A percentile compares a stretch with the other conserved stretches of the same genome.
These are phyloP conservation scores for Eupeodes luniger DNA, from an alignment of 2,888 invertebrate species.

Conservation along the genomic window DNA sequence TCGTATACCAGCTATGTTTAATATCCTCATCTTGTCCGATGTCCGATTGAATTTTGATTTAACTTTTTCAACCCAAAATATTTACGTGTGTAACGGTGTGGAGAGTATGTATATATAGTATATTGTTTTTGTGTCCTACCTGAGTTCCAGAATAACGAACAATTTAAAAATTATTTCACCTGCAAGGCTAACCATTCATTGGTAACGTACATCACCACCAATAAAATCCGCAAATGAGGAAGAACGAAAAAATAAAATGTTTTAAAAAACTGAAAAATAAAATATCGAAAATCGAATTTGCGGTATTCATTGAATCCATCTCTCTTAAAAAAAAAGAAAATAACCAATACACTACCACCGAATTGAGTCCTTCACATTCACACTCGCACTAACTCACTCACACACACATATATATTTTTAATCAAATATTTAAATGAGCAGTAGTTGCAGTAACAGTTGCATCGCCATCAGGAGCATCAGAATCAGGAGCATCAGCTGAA, in stretches of 20 bases:
- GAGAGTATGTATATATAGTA: background rate
- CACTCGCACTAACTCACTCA: background rate
- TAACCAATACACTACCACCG: conserved; percentile 32
- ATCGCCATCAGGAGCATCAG: background rate
- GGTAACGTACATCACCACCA: conserved; percentile 54
- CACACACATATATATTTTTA: conserved; percentile 59
- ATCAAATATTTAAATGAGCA: conserved; percentile 76
- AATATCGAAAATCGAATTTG: conserved; percentile 67
- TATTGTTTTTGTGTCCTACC: conserved; percentile 18
- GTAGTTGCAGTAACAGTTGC: conserved; percentile 40
- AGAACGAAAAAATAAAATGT: conserved; percentile 10
- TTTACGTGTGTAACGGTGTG: background rate
- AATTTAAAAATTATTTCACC: conserved; percentile 68
- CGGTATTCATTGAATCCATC: conserved; percentile 74
- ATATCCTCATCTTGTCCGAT: conserved; percentile 14
- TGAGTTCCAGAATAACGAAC: conserved; percentile 28
- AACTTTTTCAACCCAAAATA: conserved; percentile 14
- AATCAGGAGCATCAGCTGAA: conserved; percentile 42
- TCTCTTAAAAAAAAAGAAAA: conserved; percentile 44
- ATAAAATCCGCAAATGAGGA: conserved; percentile 27
- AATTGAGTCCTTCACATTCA: conserved; percentile 10
- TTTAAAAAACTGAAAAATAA: conserved; percentile 14
- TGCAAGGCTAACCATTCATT: conserved; percentile 48
- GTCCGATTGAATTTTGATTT: conserved; percentile 63
- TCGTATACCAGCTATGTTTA: background rate